These are phyloP conservation scores for Numenius arquata DNA, from an alignment of 2,113 vertebrate species.

Conservation along the genomic window DNA sequence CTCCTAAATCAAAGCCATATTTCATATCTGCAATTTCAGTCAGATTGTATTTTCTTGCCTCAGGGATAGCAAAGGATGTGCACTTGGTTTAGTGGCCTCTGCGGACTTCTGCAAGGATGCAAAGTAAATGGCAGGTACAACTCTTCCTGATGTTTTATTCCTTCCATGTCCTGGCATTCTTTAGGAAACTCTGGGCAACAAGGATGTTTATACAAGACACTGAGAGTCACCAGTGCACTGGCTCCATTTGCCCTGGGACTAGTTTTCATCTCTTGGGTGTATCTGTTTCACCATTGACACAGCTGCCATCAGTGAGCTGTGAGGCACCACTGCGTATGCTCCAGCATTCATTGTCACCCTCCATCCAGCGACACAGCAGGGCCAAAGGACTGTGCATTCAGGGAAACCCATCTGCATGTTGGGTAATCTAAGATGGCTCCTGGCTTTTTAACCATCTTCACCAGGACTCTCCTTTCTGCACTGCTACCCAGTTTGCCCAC, in stretches of 20 bases:
- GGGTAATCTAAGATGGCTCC: not conserved
- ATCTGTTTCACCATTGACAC: not conserved
- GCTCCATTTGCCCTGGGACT: not conserved
- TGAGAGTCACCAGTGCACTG: not conserved
- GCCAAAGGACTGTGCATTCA: not conserved
- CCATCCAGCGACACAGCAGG: fast-evolving
- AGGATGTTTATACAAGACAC: not conserved
- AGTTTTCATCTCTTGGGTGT: not conserved
- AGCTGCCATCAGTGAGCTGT: not conserved
- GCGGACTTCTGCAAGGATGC: not conserved
- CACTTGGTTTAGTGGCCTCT: not conserved
- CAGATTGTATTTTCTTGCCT: not conserved
- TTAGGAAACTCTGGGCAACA: not conserved
- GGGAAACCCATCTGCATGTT: not conserved
- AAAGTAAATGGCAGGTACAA: not conserved
- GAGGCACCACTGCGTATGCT: not conserved
- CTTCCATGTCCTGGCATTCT: not conserved
- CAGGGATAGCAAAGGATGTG: not conserved
- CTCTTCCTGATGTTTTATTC: not conserved
- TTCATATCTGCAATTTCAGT: not conserved
- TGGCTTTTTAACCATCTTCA: not conserved
- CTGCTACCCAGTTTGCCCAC: not conserved
- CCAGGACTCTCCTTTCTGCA: not conserved
- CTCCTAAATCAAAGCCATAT: not conserved
- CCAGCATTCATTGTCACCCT: not conserved